Base-by-base conservation (phyloP, 2,113 vertebrate species). In the Nothocercus nigrocapillus region DNA sequence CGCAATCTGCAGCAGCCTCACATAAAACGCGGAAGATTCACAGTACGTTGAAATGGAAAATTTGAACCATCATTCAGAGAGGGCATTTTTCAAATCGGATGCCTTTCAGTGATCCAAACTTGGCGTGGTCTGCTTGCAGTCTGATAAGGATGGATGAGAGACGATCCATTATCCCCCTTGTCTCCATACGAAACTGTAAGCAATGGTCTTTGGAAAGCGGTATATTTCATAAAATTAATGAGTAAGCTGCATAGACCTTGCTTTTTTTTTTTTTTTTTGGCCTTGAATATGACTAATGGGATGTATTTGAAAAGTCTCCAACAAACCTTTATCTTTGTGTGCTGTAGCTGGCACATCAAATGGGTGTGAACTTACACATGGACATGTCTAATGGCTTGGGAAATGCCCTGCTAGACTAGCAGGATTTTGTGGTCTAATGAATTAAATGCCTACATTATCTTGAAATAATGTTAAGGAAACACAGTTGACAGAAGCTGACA, bases 391-490 rank as follows among this genome's bases (percentile, higher is more conserved):
- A 91, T 22, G 38, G 22, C 85, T 96, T 85, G 17, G 54, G 75
- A 89, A 88, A 45, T 82, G 64, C 62, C 85, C 59, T 61, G 17
- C 44, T 84, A 79, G 51, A 79, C 67, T 21, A 84, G 32, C n/a
- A 80, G 75, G 56, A 51, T 42, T 94, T 87, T 68, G 70, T 81
- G 93, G 82, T 67, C 64, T 82, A 87, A 93, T 68, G 66, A 91
- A 86, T 93, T 91, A 95, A 93, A 72, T 87, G 91, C 82, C 75
- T 85, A 95, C 95, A 94, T 40, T 32, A 44, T 84, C 42, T 88
- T 94, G 59, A 86, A 93, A 82, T 78, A 94, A 85, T 91, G 34
- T 59, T 91, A 88, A 95, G 74, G 83, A 96, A 96, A 81, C 70
- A 70, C 51, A 62, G 53, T 12, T 89, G 84, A 78, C n/a, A 82